A percentile compares a stretch with the other conserved stretches of the same genome.
phyloP scores from a whole-genome alignment of 2,113 vertebrate species.

The Lanius collurio region DNA sequence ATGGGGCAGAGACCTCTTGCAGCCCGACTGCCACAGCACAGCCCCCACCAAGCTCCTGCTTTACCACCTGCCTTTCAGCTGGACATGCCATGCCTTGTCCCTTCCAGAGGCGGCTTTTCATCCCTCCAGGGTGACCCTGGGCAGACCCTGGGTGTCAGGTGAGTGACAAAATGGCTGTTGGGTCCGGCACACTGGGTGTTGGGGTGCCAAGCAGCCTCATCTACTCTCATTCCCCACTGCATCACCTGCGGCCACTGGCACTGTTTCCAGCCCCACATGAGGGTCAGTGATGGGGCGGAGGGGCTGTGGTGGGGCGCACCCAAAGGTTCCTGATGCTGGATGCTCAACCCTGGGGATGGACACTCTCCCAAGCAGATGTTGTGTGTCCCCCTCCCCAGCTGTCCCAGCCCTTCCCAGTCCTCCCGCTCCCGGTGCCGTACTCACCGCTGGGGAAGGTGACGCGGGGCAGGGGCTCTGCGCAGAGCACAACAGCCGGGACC shows the following conservation, averaged over 20 bases:
- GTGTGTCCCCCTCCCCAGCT: neutral
- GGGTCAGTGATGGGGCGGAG: neutral
- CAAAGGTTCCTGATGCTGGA: neutral
- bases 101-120: neutral
- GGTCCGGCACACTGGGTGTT: neutral
- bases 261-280: rapidly evolving
- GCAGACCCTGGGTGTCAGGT: neutral
- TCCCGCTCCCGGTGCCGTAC: neutral
- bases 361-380: neutral
- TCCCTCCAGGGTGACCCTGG: neutral
- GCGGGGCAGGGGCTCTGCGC: neutral
- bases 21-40: rapidly evolving
- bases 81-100: rapidly evolving
- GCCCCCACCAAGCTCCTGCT: neutral
- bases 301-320: neutral
- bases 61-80: neutral
- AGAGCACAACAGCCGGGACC: neutral
- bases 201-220: neutral
- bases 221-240: neutral
- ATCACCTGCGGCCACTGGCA: rapidly evolving
- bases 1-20: neutral
- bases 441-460: neutral
- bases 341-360: neutral
- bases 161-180: neutral
- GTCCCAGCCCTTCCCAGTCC: neutral